Evolutionary conservation across 2,113 vertebrate genomes (phyloP).

Genomic region (Sisor rabdophorus): DNA sequence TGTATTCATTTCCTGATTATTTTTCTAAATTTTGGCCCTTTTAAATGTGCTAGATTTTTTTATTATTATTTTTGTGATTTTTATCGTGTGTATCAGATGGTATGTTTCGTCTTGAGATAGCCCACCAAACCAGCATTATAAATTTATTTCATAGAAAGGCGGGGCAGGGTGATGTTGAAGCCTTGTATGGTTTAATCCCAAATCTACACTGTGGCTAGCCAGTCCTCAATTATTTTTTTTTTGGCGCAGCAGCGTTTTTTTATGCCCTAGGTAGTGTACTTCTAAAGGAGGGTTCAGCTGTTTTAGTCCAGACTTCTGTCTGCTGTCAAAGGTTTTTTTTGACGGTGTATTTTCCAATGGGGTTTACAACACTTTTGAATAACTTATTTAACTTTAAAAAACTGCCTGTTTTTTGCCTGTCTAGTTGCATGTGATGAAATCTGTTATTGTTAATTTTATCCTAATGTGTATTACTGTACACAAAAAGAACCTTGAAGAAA

Average conservation of each 20-base stretch:
- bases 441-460: background rate
- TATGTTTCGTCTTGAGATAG: background rate
- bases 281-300: background rate
- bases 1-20: background rate
- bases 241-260: too few relatives aligned
- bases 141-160: background rate
- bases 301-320: background rate
- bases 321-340: background rate
- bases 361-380: too few relatives aligned
- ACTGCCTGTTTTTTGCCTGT: too few relatives aligned
- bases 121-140: background rate
- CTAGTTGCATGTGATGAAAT: background rate
- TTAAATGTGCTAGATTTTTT: too few relatives aligned
- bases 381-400: background rate
- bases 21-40: background rate
- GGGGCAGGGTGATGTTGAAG: constrained; percentile 16
- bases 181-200: background rate
- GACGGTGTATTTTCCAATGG: background rate
- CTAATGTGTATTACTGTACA: background rate
- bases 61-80: background rate
- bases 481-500: background rate
- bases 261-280: background rate
- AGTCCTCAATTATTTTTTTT: background rate
- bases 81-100: background rate
- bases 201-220: background rate